Conservation (phyloP, 2,797 vertebrate genomes). For the Cichlasoma orientale region DNA sequence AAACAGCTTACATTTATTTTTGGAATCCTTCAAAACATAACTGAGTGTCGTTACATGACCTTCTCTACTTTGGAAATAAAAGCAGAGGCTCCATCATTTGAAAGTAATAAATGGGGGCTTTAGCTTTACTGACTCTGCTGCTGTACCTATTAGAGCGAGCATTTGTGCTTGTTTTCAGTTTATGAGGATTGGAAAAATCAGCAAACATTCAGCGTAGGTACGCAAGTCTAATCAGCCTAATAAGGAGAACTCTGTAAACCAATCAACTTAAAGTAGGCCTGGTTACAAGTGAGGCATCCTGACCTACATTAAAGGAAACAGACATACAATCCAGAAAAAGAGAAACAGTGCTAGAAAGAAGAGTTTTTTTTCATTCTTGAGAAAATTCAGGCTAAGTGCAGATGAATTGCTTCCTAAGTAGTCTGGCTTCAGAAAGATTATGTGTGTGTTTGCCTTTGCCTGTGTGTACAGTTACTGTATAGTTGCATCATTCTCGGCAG, state of each 20-base stretch:
- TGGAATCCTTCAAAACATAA: not conserved
- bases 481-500: slow-evolving; percentile 68
- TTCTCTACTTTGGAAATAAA: not conserved
- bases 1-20: not conserved
- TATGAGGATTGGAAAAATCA: not conserved
- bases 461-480: slow-evolving; percentile 60
- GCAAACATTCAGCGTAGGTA: not conserved
- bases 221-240: not conserved
- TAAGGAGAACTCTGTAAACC: slow-evolving; percentile 30
- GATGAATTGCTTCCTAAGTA: slow-evolving; percentile 15
- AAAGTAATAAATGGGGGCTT: not conserved
- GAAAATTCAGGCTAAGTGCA: not conserved
- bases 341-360: not conserved
- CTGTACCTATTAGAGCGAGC: not conserved
- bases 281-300: slow-evolving; percentile 8
- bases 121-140: not conserved
- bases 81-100: not conserved
- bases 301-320: slow-evolving; percentile 62
- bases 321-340: not conserved
- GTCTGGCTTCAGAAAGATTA: slow-evolving; percentile 12
- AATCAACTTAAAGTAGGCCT: slow-evolving; percentile 66
- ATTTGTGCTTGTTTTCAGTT: not conserved
- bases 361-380: not conserved
- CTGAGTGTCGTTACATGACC: not conserved
- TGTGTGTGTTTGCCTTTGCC: not conserved